phyloP scores from a whole-genome alignment of 2,113 vertebrate species.

The Limnothrissa miodon region DNA sequence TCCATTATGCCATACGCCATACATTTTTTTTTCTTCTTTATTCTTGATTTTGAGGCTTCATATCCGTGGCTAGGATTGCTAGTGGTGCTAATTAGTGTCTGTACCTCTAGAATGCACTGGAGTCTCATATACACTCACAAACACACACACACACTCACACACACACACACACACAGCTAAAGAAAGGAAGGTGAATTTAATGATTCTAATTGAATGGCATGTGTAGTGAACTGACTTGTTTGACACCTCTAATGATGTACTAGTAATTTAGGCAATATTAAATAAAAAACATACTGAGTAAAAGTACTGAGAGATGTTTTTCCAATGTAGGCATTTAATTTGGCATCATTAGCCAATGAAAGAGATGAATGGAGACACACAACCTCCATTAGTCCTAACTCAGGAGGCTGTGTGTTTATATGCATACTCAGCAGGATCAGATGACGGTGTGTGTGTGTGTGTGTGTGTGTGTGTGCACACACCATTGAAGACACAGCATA shows the following conservation, averaged over 20 bases:
- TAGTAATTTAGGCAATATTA: no score
- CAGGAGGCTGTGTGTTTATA: neutral
- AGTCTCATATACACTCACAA: neutral
- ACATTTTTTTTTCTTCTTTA: neutral
- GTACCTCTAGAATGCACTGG: no score
- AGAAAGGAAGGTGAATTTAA: no score
- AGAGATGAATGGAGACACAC: no score
- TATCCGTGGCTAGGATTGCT: neutral
- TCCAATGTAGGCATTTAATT: no score
- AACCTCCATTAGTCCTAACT: neutral
- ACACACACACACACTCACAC: neutral
- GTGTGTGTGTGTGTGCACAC: conserved; percentile 27
- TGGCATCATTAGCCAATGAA: no score
- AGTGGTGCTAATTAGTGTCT: neutral
- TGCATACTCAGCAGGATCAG: neutral
- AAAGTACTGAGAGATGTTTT: no score
- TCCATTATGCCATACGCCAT: no score
- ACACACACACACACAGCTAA: neutral
- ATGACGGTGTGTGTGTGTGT: neutral
- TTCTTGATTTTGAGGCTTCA: neutral
- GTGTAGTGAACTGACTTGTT: no score
- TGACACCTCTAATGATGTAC: no score
- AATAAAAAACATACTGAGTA: no score
- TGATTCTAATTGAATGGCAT: no score
- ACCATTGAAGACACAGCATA: neutral